Conservation (phyloP, 2,113 vertebrate species). For the Esox niger region DNA sequence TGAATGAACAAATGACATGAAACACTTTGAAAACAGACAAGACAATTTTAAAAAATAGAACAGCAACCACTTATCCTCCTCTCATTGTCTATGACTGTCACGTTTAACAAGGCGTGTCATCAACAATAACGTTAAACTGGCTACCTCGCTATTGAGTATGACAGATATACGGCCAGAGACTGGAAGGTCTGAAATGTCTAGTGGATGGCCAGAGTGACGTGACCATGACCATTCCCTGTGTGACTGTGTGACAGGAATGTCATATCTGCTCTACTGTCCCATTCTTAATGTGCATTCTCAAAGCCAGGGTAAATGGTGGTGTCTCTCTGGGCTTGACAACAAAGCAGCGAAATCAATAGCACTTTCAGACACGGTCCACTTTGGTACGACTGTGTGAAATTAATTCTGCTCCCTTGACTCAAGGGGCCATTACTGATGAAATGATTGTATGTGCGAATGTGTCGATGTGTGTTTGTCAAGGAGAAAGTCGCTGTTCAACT, state of each 20-base stretch:
- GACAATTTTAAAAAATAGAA: neutral
- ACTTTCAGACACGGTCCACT: conserved; percentile 5
- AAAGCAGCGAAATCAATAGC: conserved; percentile 25
- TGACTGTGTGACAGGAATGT: conserved; percentile 1
- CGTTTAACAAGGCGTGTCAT: neutral
- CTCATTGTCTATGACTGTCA: neutral
- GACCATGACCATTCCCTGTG: neutral
- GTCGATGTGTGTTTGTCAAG: neutral
- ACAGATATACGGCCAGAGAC: neutral
- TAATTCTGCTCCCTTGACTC: conserved; percentile 13
- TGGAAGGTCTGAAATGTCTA: neutral
- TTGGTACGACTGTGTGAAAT: conserved; percentile 16
- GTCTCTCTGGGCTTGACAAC: conserved; percentile 14
- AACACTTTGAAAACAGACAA: neutral
- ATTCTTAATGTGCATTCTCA: conserved; percentile 1
- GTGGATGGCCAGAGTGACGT: neutral
- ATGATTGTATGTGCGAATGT: neutral
- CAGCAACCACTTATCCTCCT: neutral
- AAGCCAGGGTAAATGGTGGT: neutral
- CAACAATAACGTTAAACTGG: neutral
- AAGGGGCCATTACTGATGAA: conserved; percentile 7
- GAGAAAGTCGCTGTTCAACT: neutral
- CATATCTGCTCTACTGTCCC: neutral
- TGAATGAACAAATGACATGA: neutral
- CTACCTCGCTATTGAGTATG: neutral